A percentile compares a stretch with the other conserved stretches of the same genome.
Evolutionary conservation across 2,797 vertebrate genomes (phyloP).

Genomic region (Acrossocheilus fasciatus): DNA sequence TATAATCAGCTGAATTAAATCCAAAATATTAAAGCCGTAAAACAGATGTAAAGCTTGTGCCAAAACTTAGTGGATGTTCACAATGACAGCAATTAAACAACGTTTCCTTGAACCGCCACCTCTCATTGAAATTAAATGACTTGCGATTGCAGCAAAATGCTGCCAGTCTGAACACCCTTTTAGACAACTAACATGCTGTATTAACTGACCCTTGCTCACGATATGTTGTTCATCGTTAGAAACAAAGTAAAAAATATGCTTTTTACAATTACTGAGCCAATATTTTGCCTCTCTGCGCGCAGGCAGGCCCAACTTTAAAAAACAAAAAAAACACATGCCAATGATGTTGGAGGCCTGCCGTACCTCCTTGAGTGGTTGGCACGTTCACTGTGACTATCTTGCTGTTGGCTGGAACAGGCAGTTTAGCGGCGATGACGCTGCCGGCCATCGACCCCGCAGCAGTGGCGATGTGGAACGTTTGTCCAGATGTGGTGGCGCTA

Average conservation of each 20-base stretch:
- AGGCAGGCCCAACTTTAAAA: constrained; percentile 43
- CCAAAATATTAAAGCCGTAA: background rate
- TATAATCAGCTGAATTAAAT: background rate
- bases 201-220: background rate
- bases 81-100: constrained; percentile 20
- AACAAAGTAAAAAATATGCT: background rate
- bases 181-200: background rate
- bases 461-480: constrained; percentile 93
- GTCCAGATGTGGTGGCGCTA: constrained; percentile 85
- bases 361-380: constrained; percentile 94
- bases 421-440: constrained; percentile 91
- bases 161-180: constrained; percentile 15
- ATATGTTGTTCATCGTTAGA: background rate
- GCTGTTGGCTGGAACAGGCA: constrained; percentile 94
- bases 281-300: constrained; percentile 33
- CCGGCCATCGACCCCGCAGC: constrained; percentile 89
- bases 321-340: constrained; percentile 45
- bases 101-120: background rate
- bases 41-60: background rate
- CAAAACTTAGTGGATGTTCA: background rate
- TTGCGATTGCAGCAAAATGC: background rate
- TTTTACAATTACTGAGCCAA: background rate
- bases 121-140: background rate
- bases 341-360: constrained; percentile 72
- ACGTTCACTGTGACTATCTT: constrained; percentile 96